These are phyloP conservation scores for Archegozetes longisetosus DNA, from an alignment of 1,140 invertebrate genomes.

Conservation along the genomic window DNA sequence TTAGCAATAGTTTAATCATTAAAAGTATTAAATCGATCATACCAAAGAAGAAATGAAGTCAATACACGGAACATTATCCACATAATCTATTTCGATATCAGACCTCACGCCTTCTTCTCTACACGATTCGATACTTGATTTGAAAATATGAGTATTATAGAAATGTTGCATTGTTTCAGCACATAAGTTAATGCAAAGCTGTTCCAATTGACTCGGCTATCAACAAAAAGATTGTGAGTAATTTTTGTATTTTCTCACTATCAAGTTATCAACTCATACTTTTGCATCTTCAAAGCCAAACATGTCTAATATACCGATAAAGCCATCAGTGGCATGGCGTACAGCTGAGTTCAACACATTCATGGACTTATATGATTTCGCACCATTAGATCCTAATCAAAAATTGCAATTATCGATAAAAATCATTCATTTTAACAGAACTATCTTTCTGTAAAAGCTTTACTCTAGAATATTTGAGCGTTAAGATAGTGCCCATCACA, in stretches of 20 bases:
- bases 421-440: too few species aligned
- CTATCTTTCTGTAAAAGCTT: too few species aligned
- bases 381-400: slow-evolving; percentile 63
- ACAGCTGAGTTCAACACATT: slow-evolving; percentile 77
- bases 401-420: not conserved
- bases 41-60: slow-evolving; percentile 81
- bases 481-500: too few species aligned
- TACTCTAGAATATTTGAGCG: too few species aligned
- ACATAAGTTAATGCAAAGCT: slow-evolving; percentile 83
- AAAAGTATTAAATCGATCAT: slow-evolving; percentile 24
- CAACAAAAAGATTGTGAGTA: slow-evolving; percentile 1
- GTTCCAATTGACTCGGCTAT: slow-evolving; percentile 68
- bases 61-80: slow-evolving; percentile 87
- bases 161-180: slow-evolving; percentile 95
- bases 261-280: slow-evolving; percentile 24
- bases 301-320: slow-evolving; percentile 88
- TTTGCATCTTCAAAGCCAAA: slow-evolving; percentile 86
- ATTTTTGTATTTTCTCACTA: slow-evolving; percentile 1
- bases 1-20: slow-evolving; percentile 5
- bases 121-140: slow-evolving; percentile 80
- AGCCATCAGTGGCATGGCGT: slow-evolving; percentile 79
- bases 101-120: slow-evolving; percentile 80
- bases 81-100: slow-evolving; percentile 79
- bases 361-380: slow-evolving; percentile 60
- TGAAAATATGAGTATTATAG: slow-evolving; percentile 92